Base-by-base conservation (phyloP, 2,888 invertebrate species). In the Cerastis rubricosa region DNA sequence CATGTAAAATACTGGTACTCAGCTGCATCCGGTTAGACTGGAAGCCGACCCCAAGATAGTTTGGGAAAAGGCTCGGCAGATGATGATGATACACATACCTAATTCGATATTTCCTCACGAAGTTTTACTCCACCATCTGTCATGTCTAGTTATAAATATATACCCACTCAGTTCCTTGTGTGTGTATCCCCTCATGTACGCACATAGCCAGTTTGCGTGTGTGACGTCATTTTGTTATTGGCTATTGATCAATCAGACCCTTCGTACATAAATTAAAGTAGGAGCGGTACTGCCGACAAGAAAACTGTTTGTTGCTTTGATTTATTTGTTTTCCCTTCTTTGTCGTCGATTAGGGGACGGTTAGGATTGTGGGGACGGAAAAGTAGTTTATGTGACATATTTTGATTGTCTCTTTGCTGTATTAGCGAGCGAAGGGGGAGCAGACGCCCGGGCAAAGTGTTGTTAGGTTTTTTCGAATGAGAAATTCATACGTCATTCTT, bases 171-270 rank as follows among this genome's bases (percentile, higher is more conserved):
- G 29, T 76, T 68, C 1, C 9, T 6, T 84, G 11, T 57, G 63
- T 71, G 57, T 29, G 67, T n/a, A 43, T 5, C 12, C 66, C 54
- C 40, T 6, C 35, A 35, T 71, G 12, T 68, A 35, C 8, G 12
- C 29, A 61, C 6, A 40, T 14, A 22, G 12, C 0, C 4, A 12
- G 19, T 17, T 66, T 51, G 51, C 19, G 68, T 63, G 83, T 71
- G 82, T 83, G 79, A 65, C 54, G 29, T 86, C 75, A 83, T 78
- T 83, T 65, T 51, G 35, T 57, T 73, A 86, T 87, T 87, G 83
- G 85, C 84, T 92, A 92, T 92, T 90, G 92, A 92, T 92, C 92
- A 92, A 91, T 90, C 92, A 88, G 85, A 57, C 84, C 89, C 86
- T 87, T 84, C 86, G 89, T 86, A 90, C 89, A 87, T 89, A 88